phyloP scores from a whole-genome alignment of 1,140 invertebrate genomes.

The Panulirus ornatus region DNA sequence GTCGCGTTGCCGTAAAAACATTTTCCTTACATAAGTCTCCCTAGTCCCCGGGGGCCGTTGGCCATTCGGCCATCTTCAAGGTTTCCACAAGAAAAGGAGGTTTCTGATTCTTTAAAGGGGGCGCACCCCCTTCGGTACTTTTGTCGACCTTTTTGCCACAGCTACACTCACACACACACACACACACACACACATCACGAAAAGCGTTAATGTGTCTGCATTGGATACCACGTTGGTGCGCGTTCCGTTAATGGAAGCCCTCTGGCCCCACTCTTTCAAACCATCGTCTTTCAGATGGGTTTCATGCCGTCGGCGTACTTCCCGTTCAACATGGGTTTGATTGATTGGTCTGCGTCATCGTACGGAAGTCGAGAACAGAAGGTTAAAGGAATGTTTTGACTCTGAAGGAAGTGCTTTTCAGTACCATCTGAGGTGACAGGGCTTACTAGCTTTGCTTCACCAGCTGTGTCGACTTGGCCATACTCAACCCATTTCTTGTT shows the following conservation, averaged over 20 bases:
- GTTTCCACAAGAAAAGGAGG: slow-evolving; percentile 62
- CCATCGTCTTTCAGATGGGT: slow-evolving; percentile 25
- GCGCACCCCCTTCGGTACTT: not conserved
- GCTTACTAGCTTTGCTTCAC: not conserved
- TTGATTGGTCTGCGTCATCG: slow-evolving; percentile 49
- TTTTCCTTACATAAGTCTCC: slow-evolving; percentile 29
- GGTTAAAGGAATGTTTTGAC: not conserved
- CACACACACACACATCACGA: no score
- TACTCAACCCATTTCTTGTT: slow-evolving; percentile 64
- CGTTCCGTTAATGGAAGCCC: not conserved
- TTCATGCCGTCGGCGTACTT: slow-evolving; percentile 36
- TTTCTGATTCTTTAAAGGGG: slow-evolving; percentile 41
- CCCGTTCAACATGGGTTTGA: not conserved
- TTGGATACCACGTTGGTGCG: slow-evolving; percentile 31
- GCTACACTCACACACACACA: not conserved
- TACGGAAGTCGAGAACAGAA: slow-evolving; percentile 11
- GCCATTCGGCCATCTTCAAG: slow-evolving; percentile 62
- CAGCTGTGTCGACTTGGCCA: slow-evolving; percentile 39
- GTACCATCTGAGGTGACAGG: slow-evolving; percentile 42
- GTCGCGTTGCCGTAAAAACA: slow-evolving; percentile 66
- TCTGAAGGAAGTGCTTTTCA: slow-evolving; percentile 29
- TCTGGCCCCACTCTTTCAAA: not conserved
- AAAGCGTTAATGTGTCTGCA: slow-evolving; percentile 47
- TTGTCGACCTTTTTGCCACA: slow-evolving; percentile 24
- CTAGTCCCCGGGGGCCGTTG: not conserved